Conservation (phyloP, 2,113 vertebrate genomes). For the Phrynocephalus versicolor region DNA sequence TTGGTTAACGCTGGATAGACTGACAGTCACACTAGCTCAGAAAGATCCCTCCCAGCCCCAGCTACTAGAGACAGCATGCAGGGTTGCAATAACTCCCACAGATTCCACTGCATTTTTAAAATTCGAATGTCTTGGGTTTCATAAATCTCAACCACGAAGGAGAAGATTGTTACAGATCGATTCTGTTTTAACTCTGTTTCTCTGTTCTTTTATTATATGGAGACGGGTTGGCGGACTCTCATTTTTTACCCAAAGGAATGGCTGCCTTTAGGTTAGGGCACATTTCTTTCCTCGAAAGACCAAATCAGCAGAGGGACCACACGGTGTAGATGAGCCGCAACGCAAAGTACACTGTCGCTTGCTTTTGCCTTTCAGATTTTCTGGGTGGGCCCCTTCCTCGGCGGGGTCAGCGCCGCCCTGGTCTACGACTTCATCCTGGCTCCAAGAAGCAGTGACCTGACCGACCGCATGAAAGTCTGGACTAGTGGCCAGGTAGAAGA, state of each 20-base stretch:
- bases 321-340: neutral
- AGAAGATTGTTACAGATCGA: too few species aligned
- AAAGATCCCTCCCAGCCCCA: too few species aligned
- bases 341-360: neutral
- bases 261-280: too few species aligned
- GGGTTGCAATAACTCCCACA: too few species aligned
- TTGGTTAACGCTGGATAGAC: too few species aligned
- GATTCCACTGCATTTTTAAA: too few species aligned
- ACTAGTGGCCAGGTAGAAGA: constrained; percentile 89
- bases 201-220: neutral
- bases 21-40: too few species aligned
- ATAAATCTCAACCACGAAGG: neutral
- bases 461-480: constrained; percentile 89
- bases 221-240: neutral
- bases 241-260: neutral
- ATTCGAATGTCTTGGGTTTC: neutral
- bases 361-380: constrained; percentile 72
- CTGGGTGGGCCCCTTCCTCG: constrained; percentile 82
- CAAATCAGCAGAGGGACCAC: neutral
- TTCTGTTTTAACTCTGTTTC: neutral
- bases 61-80: too few species aligned
- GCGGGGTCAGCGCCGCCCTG: constrained; percentile 73
- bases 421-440: constrained; percentile 84
- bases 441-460: constrained; percentile 74
- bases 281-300: too few species aligned